Evolutionary conservation across 2,113 vertebrate species (phyloP), one percentile per base, ranked within the genome.

Genomic region (Catharus bicknelli): DNA sequence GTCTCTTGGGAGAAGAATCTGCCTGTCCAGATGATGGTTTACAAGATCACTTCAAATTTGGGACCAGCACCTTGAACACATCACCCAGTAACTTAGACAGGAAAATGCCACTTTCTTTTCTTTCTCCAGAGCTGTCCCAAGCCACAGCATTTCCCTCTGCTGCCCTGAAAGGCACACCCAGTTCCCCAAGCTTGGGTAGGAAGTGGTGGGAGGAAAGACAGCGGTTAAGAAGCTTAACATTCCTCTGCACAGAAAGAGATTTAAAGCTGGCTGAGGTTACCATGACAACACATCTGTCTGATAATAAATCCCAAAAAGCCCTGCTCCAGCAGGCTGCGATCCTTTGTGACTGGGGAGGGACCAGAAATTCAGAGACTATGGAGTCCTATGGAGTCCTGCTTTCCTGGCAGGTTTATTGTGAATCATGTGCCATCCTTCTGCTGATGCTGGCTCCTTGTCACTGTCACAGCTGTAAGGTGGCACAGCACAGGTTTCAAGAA

Each of bases 201-300:
- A 91, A 83, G 63, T 32, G 38, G 45, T 69, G n/a, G 42, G 59
- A 93, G 55, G 62, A 92, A 93, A 88, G 88, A 84, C 83, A 79
- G 79, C 0, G 0, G 63, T 90, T 94, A 95, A 95, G 92, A 94
- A 75, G 94, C 88, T 95, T 96, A 97, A 84, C 88, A 87, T 94
- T 91, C 93, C 73, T 90, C 85, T 69, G 80, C 80, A 94, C 48
- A 30, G 59, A 93, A 82, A 67, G 91, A 95, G 93, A 94, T 95
- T 90, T 96, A 94, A 79, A 96, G 94, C 88, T 94, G 86, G 48
- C 86, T 93, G 45, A 59, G 63, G 96, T 97, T 97, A 92, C 97
- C 93, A 97, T 97, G 95, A 86, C 88, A 8, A 97, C 95, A 95
- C 94, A 96, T 94, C 93, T 97, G 95, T 51, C 94, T 93, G 90